These are phyloP conservation scores for Ridgeia piscesae DNA, from an alignment of 1,140 invertebrate genomes.

Conservation along the genomic window DNA sequence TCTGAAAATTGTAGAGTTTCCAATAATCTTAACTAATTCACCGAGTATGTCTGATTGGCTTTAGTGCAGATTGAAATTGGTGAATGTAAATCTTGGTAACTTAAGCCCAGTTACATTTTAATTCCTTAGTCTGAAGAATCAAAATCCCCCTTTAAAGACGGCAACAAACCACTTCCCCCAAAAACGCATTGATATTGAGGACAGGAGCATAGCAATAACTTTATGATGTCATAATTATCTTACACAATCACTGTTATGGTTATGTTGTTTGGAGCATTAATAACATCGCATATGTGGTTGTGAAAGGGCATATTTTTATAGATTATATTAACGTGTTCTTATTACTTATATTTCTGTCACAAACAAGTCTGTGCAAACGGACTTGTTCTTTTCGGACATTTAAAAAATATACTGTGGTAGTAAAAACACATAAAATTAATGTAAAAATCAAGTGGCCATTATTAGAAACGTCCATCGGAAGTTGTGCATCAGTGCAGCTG, in stretches of 20 bases:
- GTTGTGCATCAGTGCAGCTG: background rate
- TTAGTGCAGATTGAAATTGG: background rate
- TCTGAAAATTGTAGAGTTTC: too few relatives aligned
- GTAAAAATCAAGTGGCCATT: background rate
- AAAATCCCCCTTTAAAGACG: background rate
- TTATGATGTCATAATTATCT: background rate
- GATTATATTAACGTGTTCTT: background rate
- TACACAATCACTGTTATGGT: background rate
- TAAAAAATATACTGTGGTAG: background rate
- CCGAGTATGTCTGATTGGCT: background rate
- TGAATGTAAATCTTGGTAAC: background rate
- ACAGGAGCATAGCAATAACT: background rate
- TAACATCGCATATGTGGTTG: background rate
- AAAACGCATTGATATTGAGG: background rate
- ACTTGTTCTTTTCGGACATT: background rate
- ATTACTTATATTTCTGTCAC: background rate
- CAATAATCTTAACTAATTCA: background rate
- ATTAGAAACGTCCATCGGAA: background rate
- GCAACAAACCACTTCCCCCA: background rate
- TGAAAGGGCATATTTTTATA: background rate
- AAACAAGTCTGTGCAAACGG: background rate
- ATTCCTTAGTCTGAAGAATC: background rate
- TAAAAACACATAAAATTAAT: background rate
- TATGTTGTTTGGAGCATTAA: background rate
- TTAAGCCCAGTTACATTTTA: background rate